Conservation (phyloP, 2,113 vertebrate species). For the Arenaria interpres region DNA sequence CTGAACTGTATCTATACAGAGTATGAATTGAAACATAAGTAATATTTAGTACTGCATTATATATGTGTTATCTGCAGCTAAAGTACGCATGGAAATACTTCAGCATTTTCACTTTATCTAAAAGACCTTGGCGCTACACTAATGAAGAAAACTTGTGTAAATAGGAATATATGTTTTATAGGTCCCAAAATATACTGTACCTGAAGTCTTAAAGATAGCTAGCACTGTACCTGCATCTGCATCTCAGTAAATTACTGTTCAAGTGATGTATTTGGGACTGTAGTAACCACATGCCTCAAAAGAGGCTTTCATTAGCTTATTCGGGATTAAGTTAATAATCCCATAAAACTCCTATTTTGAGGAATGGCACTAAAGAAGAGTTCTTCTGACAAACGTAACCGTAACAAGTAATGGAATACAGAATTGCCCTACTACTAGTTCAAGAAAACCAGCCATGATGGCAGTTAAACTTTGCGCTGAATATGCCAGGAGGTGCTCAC, state of each 20-base stretch:
- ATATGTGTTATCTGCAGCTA: not conserved
- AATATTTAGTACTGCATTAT: not conserved
- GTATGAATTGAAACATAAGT: not conserved
- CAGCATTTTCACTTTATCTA: not conserved
- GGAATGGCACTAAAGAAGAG: not conserved
- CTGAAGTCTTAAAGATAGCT: not conserved
- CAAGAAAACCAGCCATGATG: not conserved
- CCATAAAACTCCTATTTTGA: constrained; percentile 17
- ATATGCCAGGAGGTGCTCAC: not conserved
- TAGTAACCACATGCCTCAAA: not conserved
- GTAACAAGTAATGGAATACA: not conserved
- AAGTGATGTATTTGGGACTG: not conserved
- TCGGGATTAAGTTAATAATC: constrained; percentile 60
- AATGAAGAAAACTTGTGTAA: not conserved
- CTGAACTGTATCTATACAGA: not conserved
- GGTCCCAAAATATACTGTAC: not conserved
- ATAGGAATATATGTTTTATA: not conserved
- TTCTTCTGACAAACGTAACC: not conserved
- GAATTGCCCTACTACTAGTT: not conserved
- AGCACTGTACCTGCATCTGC: not conserved
- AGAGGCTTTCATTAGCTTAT: constrained; percentile 61
- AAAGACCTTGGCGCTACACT: not conserved
- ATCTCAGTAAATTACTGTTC: not conserved
- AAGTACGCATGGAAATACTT: not conserved
- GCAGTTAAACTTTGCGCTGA: not conserved